These are phyloP conservation scores for Erinaceus europaeus DNA, from an alignment of 2,113 vertebrate species.

Conservation along the genomic window DNA sequence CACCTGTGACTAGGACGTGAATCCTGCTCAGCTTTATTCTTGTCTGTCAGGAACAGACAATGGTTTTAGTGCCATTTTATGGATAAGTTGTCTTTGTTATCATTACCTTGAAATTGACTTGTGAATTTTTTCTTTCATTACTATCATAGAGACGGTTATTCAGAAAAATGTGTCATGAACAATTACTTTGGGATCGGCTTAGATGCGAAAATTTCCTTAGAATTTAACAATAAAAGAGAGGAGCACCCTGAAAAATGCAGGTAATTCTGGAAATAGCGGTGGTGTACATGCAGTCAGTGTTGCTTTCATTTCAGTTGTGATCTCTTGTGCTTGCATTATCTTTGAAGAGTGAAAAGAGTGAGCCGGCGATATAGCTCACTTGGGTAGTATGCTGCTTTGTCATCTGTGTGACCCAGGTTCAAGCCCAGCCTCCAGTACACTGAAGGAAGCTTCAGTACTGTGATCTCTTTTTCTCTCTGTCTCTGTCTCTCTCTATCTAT, in stretches of 20 bases:
- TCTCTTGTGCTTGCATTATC: constrained; percentile 1
- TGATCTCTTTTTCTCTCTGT: no score
- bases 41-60: background rate
- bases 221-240: constrained; percentile 98
- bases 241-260: constrained; percentile 99
- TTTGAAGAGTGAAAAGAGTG: background rate
- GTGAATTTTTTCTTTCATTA: constrained; percentile 13
- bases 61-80: background rate
- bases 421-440: no score
- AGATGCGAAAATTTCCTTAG: constrained; percentile 98
- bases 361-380: no score
- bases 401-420: no score
- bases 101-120: constrained; percentile 35
- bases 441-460: no score
- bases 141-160: constrained; percentile 91
- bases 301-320: constrained; percentile 39
- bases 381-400: no score
- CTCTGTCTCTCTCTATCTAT: no score
- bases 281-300: constrained; percentile 16
- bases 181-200: constrained; percentile 99
- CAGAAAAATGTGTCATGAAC: constrained; percentile 99
- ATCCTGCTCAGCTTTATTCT: background rate
- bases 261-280: constrained; percentile 77
- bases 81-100: background rate
- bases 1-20: background rate